Conservation (phyloP, 2,888 invertebrate species). For the Ornithoptera priamus region DNA sequence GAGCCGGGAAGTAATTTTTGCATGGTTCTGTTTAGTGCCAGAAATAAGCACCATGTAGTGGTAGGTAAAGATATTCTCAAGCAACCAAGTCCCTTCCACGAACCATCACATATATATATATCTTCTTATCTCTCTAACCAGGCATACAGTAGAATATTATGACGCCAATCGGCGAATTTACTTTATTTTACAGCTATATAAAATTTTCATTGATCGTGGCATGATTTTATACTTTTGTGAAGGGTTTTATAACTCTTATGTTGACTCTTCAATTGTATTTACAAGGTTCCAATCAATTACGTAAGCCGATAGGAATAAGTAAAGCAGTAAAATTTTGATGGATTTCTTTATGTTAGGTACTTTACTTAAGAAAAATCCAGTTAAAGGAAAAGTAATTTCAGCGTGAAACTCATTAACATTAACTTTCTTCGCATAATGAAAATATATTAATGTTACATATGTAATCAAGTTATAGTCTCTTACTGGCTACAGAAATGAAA, state of each 20-base stretch:
- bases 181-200: not conserved
- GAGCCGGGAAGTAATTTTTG: too few species aligned
- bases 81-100: too few species aligned
- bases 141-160: too few species aligned
- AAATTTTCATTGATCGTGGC: not conserved
- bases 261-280: constrained; percentile 43
- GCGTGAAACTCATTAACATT: constrained; percentile 2
- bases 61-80: too few species aligned
- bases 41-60: too few species aligned
- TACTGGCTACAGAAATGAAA: too few species aligned
- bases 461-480: too few species aligned
- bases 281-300: constrained; percentile 64
- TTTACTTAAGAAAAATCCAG: constrained; percentile 1
- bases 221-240: not conserved
- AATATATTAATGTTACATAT: too few species aligned
- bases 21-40: too few species aligned
- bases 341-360: constrained; percentile 59
- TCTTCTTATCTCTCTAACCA: too few species aligned
- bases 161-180: not conserved
- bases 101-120: too few species aligned
- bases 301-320: constrained; percentile 62
- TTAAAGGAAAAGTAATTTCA: constrained; percentile 1
- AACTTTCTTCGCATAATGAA: not conserved
- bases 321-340: constrained; percentile 59
- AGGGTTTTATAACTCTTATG: not conserved